phyloP scores from a whole-genome alignment of 2,113 vertebrate species.

The Phylloscopus trochilus region DNA sequence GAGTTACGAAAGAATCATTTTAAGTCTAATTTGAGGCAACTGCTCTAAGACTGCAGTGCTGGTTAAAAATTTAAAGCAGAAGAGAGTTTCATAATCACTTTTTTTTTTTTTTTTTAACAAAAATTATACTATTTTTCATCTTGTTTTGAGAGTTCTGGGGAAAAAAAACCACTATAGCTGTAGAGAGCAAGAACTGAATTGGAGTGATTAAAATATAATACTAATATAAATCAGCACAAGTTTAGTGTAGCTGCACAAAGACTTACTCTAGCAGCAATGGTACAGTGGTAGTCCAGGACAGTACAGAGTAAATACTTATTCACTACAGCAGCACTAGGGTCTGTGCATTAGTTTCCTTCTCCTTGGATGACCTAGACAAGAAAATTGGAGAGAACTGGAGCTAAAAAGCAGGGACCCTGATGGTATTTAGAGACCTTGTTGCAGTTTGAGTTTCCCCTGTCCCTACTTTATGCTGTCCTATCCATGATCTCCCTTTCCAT shows the following conservation, averaged over 20 bases:
- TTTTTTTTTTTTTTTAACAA: background rate
- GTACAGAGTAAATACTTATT: background rate
- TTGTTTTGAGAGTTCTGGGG: background rate
- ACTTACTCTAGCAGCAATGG: background rate
- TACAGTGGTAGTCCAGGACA: background rate
- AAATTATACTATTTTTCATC: background rate
- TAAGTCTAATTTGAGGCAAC: background rate
- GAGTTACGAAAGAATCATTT: background rate
- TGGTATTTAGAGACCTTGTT: background rate
- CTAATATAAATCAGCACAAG: background rate
- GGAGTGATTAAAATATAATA: background rate
- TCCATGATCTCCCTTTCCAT: rapidly evolving
- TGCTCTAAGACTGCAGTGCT: background rate
- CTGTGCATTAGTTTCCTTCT: background rate
- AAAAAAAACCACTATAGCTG: background rate
- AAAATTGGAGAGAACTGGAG: background rate
- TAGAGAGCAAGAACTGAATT: background rate
- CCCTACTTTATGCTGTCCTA: rapidly evolving
- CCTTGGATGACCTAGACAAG: background rate
- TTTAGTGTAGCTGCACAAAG: background rate
- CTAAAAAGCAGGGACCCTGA: background rate
- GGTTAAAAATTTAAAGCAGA: background rate
- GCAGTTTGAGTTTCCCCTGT: background rate
- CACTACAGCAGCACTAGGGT: background rate
- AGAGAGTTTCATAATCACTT: background rate